These are phyloP conservation scores for Myotis vivesi DNA, from an alignment of 2,797 vertebrate genomes.

Conservation along the genomic window DNA sequence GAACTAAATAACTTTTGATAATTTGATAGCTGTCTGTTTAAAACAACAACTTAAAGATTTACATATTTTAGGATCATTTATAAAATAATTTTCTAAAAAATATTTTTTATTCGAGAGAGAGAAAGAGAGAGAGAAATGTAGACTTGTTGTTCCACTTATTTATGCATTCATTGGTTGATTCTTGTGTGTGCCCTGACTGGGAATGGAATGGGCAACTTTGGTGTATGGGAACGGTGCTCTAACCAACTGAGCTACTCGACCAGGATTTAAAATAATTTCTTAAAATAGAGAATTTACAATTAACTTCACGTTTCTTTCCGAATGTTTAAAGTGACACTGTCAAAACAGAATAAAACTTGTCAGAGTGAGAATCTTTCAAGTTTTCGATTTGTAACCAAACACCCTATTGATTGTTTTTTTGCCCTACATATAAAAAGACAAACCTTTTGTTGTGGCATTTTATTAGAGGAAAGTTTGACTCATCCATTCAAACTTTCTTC, in stretches of 20 bases:
- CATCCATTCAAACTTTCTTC: constrained; percentile 22
- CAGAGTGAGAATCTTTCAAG: neutral
- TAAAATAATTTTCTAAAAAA: constrained; percentile 3
- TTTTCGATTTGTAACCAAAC: constrained; percentile 61
- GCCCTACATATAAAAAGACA: neutral
- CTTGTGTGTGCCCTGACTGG: neutral
- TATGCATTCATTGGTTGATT: neutral
- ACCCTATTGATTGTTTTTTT: constrained; percentile 26
- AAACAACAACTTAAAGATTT: constrained; percentile 36
- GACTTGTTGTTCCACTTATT: neutral
- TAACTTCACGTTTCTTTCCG: neutral
- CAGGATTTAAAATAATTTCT: constrained; percentile 19
- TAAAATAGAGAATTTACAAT: constrained; percentile 38
- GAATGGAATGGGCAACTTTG: neutral
- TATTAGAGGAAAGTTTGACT: constrained; percentile 59
- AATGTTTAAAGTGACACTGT: constrained; percentile 31
- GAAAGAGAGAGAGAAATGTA: neutral
- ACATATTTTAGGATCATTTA: neutral
- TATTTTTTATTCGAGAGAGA: neutral
- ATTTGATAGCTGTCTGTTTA: neutral
- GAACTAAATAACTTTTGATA: neutral
- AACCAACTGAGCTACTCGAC: neutral
- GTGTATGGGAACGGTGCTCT: neutral
- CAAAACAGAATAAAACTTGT: constrained; percentile 48
- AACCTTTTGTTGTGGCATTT: constrained; percentile 52